phyloP scores from a whole-genome alignment of 92 coral and sea anemone genomes.

The Umimayanthus chanpuru region DNA sequence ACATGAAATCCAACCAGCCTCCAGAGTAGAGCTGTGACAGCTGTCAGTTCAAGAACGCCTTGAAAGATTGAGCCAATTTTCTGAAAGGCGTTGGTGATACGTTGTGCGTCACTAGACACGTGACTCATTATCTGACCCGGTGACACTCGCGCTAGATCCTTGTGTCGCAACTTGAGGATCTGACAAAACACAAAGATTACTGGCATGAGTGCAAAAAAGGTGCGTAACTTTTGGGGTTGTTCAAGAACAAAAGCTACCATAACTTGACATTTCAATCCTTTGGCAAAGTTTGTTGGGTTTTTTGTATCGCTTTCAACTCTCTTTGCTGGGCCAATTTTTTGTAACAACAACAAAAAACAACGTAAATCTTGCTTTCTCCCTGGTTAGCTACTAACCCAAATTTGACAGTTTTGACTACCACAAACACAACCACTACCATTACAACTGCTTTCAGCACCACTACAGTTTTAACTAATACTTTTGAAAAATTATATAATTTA shows the following conservation, averaged over 20 bases:
- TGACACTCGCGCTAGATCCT: conserved; percentile 65
- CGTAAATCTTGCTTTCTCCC: background rate
- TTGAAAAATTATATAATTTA: too few species aligned
- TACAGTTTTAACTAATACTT: too few species aligned
- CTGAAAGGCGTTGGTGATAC: conserved; percentile 67
- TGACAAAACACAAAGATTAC: conserved; percentile 4
- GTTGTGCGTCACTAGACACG: conserved; percentile 74
- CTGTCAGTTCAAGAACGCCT: conserved; percentile 67
- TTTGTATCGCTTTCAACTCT: too few species aligned
- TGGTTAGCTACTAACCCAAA: background rate
- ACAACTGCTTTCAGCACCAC: too few species aligned
- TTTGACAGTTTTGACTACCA: background rate
- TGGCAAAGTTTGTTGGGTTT: too few species aligned
- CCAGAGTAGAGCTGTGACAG: conserved; percentile 81
- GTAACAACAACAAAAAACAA: too few species aligned
- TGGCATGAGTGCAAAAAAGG: background rate
- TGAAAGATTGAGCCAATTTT: conserved; percentile 75
- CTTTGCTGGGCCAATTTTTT: too few species aligned
- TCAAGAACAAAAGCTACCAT: too few species aligned
- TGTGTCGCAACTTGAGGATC: conserved; percentile 71
- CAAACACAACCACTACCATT: too few species aligned
- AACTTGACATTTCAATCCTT: too few species aligned
- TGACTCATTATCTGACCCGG: conserved; percentile 61
- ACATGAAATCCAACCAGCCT: conserved; percentile 77
- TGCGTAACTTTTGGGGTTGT: background rate